Evolutionary conservation across 2,888 invertebrate species (phyloP).

Genomic region (Xanthostigma xanthostigma): DNA sequence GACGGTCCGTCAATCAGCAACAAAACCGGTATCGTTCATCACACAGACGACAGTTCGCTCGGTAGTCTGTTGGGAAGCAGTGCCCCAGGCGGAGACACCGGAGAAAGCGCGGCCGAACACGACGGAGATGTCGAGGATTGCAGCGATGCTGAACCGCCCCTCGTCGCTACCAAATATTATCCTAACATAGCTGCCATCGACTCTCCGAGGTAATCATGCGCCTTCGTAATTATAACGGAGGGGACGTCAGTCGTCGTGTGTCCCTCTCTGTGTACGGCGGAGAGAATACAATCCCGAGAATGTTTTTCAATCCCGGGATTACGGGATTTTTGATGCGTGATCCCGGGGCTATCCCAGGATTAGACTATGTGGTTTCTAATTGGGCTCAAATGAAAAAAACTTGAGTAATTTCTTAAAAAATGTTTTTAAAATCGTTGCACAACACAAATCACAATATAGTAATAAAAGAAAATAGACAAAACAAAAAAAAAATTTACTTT

Average conservation of each 20-base stretch:
- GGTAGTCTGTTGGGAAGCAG: conserved; percentile 32
- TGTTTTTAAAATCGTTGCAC: too few species aligned
- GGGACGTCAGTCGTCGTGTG: background rate
- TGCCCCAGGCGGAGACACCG: conserved; percentile 4
- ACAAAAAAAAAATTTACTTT: too few species aligned
- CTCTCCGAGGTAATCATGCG: conserved; percentile 30
- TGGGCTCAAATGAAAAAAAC: too few species aligned
- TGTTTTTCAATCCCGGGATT: too few species aligned
- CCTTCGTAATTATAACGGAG: background rate
- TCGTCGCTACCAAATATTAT: conserved; percentile 26
- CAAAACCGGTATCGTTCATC: conserved; percentile 24
- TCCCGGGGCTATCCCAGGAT: too few species aligned
- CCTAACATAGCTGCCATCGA: conserved; percentile 48
- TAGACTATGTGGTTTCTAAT: too few species aligned
- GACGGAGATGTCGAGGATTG: conserved; percentile 78
- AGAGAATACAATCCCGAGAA: too few species aligned
- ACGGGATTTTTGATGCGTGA: too few species aligned
- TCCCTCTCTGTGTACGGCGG: too few species aligned
- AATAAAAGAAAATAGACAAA: too few species aligned
- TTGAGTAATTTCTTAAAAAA: too few species aligned
- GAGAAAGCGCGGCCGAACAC: conserved; percentile 48
- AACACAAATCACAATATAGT: too few species aligned
- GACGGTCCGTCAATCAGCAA: background rate
- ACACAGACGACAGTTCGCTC: conserved; percentile 53
- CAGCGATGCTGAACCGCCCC: conserved; percentile 56